phyloP scores from a whole-genome alignment of 2,113 vertebrate genomes.

The Apaloderma vittatum region DNA sequence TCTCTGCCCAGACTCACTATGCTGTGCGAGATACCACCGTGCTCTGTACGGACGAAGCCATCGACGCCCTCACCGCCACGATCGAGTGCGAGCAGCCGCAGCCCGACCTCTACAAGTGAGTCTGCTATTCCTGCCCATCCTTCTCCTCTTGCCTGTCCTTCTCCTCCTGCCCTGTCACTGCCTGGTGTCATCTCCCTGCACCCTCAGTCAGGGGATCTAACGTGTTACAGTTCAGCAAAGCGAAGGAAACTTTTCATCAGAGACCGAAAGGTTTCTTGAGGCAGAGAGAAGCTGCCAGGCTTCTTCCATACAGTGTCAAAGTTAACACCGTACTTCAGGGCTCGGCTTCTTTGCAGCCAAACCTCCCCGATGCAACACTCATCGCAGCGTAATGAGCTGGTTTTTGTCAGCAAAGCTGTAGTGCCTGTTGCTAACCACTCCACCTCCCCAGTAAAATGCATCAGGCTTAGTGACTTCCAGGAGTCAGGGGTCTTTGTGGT shows the following conservation, averaged over 20 bases:
- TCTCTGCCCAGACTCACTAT: slow-evolving; percentile 87
- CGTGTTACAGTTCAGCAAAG: not conserved
- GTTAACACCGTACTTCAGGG: rapidly evolving
- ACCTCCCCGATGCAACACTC: rapidly evolving
- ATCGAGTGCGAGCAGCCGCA: slow-evolving; percentile 98
- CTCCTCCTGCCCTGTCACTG: not conserved
- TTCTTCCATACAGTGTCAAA: not conserved
- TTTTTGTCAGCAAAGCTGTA: not conserved
- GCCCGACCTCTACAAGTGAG: slow-evolving; percentile 98
- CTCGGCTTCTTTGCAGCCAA: not conserved
- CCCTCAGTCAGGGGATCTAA: rapidly evolving
- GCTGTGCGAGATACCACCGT: slow-evolving; percentile 87
- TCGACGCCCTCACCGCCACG: slow-evolving; percentile 87
- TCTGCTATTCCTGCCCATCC: not conserved
- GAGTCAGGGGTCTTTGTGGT: not conserved
- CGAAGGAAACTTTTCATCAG: rapidly evolving
- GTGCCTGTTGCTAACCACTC: not conserved
- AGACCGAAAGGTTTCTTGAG: not conserved
- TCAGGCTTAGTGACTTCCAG: not conserved
- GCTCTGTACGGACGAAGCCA: slow-evolving; percentile 81
- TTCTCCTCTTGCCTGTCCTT: not conserved
- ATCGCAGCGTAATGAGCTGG: rapidly evolving
- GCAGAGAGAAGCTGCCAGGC: not conserved
- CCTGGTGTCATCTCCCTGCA: not conserved
- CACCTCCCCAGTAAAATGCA: not conserved